Evolutionary conservation across 2,888 invertebrate species (phyloP).

Genomic region (Caenorhabditis japonica): DNA sequence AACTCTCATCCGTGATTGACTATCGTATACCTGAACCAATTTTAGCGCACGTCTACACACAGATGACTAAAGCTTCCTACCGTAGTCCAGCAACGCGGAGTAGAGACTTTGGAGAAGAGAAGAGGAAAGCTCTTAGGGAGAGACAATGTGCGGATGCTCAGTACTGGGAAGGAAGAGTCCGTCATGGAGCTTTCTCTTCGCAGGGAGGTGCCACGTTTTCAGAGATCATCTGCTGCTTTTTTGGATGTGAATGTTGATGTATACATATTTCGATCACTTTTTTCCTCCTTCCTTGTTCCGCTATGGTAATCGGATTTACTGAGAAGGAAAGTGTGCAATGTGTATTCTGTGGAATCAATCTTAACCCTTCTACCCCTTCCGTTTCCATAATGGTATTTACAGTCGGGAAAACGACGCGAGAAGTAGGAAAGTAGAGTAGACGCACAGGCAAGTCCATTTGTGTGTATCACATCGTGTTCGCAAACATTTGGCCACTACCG

Average conservation of each 20-base stretch:
- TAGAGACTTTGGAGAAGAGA: conserved; percentile 10
- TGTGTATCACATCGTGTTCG: conserved; percentile 57
- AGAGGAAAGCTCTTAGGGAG: conserved; percentile 8
- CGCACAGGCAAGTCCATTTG: conserved; percentile 35
- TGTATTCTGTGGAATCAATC: conserved; percentile 47
- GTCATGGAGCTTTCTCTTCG: too few species aligned
- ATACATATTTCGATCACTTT: conserved; percentile 24
- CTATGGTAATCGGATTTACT: conserved; percentile 42
- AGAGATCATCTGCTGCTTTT: too few species aligned
- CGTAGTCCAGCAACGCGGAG: conserved; percentile 31
- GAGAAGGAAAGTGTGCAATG: conserved; percentile 30
- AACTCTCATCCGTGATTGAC: conserved; percentile 29
- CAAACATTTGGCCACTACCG: conserved; percentile 41
- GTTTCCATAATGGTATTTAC: conserved; percentile 47
- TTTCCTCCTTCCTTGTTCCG: neutral
- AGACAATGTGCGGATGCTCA: conserved; percentile 7
- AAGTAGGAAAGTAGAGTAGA: conserved; percentile 27
- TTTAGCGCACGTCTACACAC: conserved; percentile 39
- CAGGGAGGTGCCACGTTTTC: too few species aligned
- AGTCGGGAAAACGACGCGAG: conserved; percentile 37
- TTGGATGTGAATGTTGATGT: too few species aligned
- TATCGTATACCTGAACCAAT: conserved; percentile 60
- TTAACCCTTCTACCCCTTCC: conserved; percentile 12
- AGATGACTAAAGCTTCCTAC: conserved; percentile 56
- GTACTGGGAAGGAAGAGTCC: conserved; percentile 2